Base-by-base conservation (phyloP, 2,113 vertebrate species). In the Pteruthius melanotis region DNA sequence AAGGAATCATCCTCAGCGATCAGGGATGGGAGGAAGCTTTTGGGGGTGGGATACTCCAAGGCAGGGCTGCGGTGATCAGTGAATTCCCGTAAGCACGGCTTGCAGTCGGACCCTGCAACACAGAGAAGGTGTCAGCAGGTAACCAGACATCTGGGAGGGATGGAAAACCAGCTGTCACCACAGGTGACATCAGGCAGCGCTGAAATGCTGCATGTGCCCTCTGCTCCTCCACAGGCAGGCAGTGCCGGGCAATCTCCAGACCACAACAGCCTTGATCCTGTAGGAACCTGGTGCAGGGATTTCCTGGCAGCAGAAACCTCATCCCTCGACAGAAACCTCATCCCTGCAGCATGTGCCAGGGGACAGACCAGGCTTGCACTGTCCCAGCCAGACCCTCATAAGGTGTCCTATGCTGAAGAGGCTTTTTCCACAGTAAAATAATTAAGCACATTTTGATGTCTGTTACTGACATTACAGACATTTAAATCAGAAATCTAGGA, bases 81-180 rank as follows among this genome's bases (percentile, higher is more conserved):
- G 63, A 97, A 95, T 56, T 97, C 90, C 71, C 7, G 92, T 52
- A 97, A 83, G 53, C 98, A 98, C 4, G 98, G 98, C 86, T 99
- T 99, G 94, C 98, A 98, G 90, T 99, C 98, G 0, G 98, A 99
- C 7, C 97, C 98, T 99, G 97, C 33, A 87, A 97, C 81, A 92
- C 89, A 92, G 28, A 87, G 87, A 6, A 68, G 57, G 75, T n/a
- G 45, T 40, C 39, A 12, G 69, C 44, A 18, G 2, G 40, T 24
- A 22, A 39, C 7, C 37, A 54, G 75, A 2, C 0, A 24, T 50
- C 24, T 44, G 39, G 11, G 40, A 76, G n/a, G 63, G 74, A 44
- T 12, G 27, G 19, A 27, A 53, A 66, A 39, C 5, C 71, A 30
- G 56, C 68, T 64, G 3, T n/a, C 6, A 7, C 3, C 44, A 27